Evolutionary conservation across 2,113 vertebrate genomes (phyloP), one percentile per base, ranked within the genome.

Genomic region (Aldabrachelys gigantea): DNA sequence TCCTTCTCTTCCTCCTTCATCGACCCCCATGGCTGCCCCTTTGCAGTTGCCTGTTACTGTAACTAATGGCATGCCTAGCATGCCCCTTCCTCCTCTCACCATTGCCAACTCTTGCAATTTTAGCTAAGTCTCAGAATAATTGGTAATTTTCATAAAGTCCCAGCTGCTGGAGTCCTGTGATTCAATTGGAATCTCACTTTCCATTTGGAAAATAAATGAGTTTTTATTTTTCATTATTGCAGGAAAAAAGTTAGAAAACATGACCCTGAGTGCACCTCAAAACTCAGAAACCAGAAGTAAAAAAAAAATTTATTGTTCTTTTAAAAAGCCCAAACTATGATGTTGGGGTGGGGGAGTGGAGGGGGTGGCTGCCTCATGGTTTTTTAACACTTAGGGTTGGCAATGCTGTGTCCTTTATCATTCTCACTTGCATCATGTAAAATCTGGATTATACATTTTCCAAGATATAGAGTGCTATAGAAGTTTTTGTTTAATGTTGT

Each of bases 311-410:
- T 24, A 57, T 57, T 25, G 56, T 57, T 65, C 31, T 65, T 65
- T 65, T 17, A n/a, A 65, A 29, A 35, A 35, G 35, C 16, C 31
- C 12, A 65, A n/a, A 35, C 62, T 35, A 17, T 65, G 31, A 35
- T 65, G 5, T 29, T 29, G 4, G 4, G 27, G 8, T 1, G 10
- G 27, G 8, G 24, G 11, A 1, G 5, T 5, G 29, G 5, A 41
- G 1, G 62, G 10, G 25, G 25, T 11, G 35, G 6, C 31, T 29
- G 11, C 17, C 31, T 31, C 7, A 17, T 16, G 35, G 7, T 17
- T 65, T 35, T 65, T 14, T 31, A 65, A 35, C 62, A 65, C 62
- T 31, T 62, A 3, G 29, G 29, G 13, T 8, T 65, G 62, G 62
- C 29, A 65, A 16, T 3, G 3, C 7, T 35, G 62, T 65, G 31